Evolutionary conservation across 2,888 invertebrate species (phyloP), one percentile per base, ranked within the genome.

Genomic region (Eucera pruinosa): DNA sequence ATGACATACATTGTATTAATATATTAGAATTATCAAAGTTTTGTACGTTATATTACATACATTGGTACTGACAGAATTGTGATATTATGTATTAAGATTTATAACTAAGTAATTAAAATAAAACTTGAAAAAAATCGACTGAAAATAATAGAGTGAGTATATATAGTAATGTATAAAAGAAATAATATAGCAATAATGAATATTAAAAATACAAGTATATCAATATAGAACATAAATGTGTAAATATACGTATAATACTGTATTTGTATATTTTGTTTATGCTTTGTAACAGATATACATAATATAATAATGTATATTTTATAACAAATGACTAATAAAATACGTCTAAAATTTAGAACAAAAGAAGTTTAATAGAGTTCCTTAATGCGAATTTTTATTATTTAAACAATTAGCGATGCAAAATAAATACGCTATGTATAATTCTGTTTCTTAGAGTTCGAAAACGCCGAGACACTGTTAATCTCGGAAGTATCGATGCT

Each of bases 401-500:
- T n/a, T n/a, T n/a, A n/a, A n/a, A n/a, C n/a, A n/a, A 6, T 43
- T 9, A 13, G 39, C 11, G n/a, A 2, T 7, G 13, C n/a, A 39
- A 47, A 50, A 43, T 30, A 23, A 57, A 88, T 69, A 78, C 86
- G 82, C 80, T 76, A 82, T 9, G 15, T 45, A 7, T 33, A 20
- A 61, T 58, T 62, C 72, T 92, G 93, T 45, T 78, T 75, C 69
- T 30, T 91, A 98, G 99, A 99, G 93, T 99, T 99, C 93, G 99
- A 99, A 93, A 98, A 97, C 93, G 98, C 98, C 1, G 99, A 99
- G 93, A 99, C 99, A 0, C 93, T 99, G 70, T 94, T 99, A 65
- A 98, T 99, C 91, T 98, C 98, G 2, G 98, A 98, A 94, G 98
- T 98, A 0, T 97, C 97, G 91, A 98, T 99, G 97, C 93, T 99